Conservation (phyloP, 2,888 invertebrate species). For the Eurytoma californica region DNA sequence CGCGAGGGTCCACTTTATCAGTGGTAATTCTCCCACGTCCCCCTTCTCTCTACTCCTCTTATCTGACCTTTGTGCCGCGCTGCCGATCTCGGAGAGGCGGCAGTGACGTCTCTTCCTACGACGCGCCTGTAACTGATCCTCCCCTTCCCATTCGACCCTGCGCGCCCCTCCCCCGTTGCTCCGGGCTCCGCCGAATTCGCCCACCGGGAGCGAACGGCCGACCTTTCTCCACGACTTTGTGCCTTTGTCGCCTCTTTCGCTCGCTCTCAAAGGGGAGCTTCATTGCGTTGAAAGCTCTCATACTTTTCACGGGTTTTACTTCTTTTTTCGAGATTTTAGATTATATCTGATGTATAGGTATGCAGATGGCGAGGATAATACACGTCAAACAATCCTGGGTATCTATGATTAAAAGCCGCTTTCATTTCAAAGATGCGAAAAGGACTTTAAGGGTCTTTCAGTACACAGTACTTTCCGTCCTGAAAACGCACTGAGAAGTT, state of each 20-base stretch:
- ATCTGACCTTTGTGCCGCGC: slow-evolving; percentile 21
- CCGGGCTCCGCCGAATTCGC: neutral
- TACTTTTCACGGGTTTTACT: too few species aligned
- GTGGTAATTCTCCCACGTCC: slow-evolving; percentile 15
- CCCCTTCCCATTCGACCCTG: neutral
- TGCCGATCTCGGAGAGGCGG: slow-evolving; percentile 8
- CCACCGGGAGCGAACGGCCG: slow-evolving; percentile 23
- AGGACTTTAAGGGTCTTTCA: too few species aligned
- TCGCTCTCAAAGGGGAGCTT: neutral
- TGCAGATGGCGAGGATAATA: too few species aligned
- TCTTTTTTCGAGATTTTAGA: too few species aligned
- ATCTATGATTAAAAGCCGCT: too few species aligned
- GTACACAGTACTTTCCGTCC: too few species aligned
- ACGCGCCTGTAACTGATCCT: slow-evolving; percentile 42
- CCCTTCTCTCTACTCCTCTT: neutral
- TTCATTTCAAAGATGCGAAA: too few species aligned
- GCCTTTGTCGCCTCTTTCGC: slow-evolving; percentile 1
- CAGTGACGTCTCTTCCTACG: slow-evolving; percentile 8
- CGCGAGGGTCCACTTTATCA: slow-evolving; percentile 35
- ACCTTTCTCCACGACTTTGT: slow-evolving; percentile 25
- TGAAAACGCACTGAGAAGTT: too few species aligned
- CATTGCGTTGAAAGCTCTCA: too few species aligned
- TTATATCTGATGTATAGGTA: too few species aligned
- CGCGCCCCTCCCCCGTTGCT: neutral
- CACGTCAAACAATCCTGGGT: too few species aligned